phyloP scores from a whole-genome alignment of 2,113 vertebrate genomes.

The Chamaetylas fuelleborni region DNA sequence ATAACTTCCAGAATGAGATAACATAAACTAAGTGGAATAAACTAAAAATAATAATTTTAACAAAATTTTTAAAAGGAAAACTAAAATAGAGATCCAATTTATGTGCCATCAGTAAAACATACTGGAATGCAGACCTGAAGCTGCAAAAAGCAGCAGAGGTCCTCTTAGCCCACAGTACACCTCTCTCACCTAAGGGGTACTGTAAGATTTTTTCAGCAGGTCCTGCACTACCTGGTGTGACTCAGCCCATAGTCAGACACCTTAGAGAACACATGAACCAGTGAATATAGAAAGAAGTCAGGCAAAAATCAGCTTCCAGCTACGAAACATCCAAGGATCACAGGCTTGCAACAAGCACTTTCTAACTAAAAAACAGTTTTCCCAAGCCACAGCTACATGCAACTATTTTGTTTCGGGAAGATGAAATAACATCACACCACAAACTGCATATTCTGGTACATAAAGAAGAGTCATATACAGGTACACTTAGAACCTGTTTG shows the following conservation, averaged over 20 bases:
- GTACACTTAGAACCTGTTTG: background rate
- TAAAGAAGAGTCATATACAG: background rate
- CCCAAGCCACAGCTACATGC: background rate
- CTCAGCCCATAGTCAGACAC: background rate
- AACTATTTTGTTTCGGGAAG: background rate
- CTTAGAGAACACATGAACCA: background rate
- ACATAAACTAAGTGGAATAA: background rate
- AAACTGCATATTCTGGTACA: background rate
- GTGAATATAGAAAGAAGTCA: background rate
- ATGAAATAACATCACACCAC: background rate
- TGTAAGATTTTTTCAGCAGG: background rate
- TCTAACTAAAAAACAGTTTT: background rate
- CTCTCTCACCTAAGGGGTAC: background rate
- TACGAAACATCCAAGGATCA: background rate
- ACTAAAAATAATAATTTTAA: background rate
- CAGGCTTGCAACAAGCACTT: background rate
- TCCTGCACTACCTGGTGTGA: background rate
- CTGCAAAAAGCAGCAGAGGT: background rate
- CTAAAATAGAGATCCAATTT: background rate
- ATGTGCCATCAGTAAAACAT: background rate
- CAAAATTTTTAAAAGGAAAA: background rate
- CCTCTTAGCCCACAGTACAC: background rate
- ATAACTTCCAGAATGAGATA: background rate
- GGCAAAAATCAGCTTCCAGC: background rate
- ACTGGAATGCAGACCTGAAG: background rate